A percentile compares a stretch with the other conserved stretches of the same genome.
Evolutionary conservation across 2,888 invertebrate genomes (phyloP).

Genomic region (Eurois occulta): DNA sequence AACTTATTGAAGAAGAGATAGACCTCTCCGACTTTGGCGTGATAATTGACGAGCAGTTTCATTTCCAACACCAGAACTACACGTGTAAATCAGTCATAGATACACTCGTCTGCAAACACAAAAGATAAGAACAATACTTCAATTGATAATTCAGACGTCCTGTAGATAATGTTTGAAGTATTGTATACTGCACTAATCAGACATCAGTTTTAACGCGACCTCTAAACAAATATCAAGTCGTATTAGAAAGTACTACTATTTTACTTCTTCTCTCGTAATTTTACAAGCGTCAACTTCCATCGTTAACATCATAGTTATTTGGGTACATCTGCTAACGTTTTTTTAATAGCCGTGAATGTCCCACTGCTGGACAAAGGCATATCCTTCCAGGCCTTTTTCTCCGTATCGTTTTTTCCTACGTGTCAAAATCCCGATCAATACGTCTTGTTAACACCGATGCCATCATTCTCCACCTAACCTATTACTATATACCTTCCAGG

Average conservation of each 20-base stretch:
- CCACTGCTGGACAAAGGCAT: not conserved
- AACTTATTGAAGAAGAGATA: not conserved
- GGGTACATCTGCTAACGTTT: not conserved
- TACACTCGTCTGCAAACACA: not conserved
- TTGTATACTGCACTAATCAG: constrained; percentile 12
- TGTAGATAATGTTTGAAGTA: constrained; percentile 43
- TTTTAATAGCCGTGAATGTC: not conserved
- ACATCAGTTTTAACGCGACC: constrained; percentile 1
- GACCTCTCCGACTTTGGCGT: not conserved
- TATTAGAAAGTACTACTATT: not conserved
- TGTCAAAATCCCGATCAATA: not conserved
- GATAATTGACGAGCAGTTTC: not conserved
- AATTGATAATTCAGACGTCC: constrained; percentile 13
- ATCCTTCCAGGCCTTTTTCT: not conserved
- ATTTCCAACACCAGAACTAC: not conserved
- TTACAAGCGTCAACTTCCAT: not conserved
- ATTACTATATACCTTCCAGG: constrained; percentile 75
- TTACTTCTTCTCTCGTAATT: not conserved
- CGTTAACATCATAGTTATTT: not conserved
- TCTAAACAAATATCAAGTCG: constrained; percentile 2
- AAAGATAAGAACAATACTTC: constrained; percentile 26
- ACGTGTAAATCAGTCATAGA: not conserved
- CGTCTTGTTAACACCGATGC: not conserved
- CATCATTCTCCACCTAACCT: constrained; percentile 2
- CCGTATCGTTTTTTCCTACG: not conserved